phyloP scores from a whole-genome alignment of 2,113 vertebrate species.

The Muntiacus muntjak region DNA sequence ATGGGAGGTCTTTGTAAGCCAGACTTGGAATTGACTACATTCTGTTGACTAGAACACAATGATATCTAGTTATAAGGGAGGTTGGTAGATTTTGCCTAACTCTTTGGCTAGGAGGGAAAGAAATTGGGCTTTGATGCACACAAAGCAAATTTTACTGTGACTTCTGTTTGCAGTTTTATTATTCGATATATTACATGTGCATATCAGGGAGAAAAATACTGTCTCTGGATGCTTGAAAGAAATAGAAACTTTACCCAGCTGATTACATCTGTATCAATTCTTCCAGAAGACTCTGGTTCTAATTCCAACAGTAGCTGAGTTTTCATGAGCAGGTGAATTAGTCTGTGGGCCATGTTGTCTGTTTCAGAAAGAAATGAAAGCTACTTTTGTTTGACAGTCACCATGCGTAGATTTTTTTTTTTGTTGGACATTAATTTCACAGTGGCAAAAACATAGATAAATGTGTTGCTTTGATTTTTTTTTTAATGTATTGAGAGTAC shows the following conservation, averaged over 20 bases:
- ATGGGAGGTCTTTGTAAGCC: not conserved
- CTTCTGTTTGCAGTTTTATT: constrained; percentile 12
- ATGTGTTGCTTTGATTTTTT: not conserved
- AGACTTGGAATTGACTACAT: not conserved
- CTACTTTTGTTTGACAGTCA: not conserved
- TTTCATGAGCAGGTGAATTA: not conserved
- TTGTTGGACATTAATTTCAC: constrained; percentile 34
- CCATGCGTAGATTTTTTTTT: not conserved
- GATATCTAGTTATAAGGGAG: not conserved
- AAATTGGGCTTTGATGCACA: not conserved
- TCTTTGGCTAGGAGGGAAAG: not conserved
- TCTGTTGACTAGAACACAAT: not conserved
- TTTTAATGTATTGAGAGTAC: constrained; percentile 25
- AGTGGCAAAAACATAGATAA: constrained; percentile 37
- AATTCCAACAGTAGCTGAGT: not conserved
- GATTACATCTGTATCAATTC: not conserved
- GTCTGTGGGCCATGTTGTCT: not conserved
- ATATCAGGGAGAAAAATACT: not conserved
- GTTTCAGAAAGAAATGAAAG: constrained; percentile 37
- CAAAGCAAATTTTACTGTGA: not conserved
- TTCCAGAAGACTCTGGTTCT: not conserved
- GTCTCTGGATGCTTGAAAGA: not conserved
- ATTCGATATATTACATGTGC: not conserved
- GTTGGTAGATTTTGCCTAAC: not conserved
- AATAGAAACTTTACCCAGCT: not conserved